Evolutionary conservation across 2,888 invertebrate genomes (phyloP).

Genomic region (Sisyra nigra): DNA sequence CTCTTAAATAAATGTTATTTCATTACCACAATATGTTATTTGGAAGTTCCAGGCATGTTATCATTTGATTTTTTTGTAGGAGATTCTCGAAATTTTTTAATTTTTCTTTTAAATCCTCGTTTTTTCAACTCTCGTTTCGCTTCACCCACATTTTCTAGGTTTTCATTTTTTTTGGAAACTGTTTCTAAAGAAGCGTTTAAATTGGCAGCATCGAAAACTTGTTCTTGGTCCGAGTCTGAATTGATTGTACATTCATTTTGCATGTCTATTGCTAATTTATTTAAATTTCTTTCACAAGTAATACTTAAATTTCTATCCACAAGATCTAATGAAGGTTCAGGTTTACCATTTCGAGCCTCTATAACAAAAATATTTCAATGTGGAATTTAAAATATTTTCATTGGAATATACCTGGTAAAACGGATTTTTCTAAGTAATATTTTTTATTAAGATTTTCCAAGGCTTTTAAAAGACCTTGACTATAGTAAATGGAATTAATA

Average conservation of each 20-base stretch:
- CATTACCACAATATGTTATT: too few relatives aligned
- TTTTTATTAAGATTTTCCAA: constrained; percentile 3
- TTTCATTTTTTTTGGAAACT: too few relatives aligned
- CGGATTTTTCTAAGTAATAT: constrained; percentile 3
- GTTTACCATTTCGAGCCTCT: background rate
- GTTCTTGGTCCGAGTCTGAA: too few relatives aligned
- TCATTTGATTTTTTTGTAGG: background rate
- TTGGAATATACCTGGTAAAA: background rate
- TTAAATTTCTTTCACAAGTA: background rate
- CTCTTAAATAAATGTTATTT: too few relatives aligned
- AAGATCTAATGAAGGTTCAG: constrained; percentile 1
- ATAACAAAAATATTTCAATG: too few relatives aligned
- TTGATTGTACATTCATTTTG: too few relatives aligned
- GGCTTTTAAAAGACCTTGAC: background rate
- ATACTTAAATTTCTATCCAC: background rate
- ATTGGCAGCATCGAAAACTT: too few relatives aligned
- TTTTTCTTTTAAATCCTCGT: too few relatives aligned
- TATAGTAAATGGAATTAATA: background rate
- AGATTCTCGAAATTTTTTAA: background rate
- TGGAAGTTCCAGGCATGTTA: background rate
- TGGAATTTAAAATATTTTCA: too few relatives aligned
- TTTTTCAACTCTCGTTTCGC: too few relatives aligned
- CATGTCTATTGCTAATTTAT: background rate
- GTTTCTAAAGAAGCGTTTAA: too few relatives aligned
- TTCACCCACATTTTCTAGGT: too few relatives aligned